phyloP scores from a whole-genome alignment of 2,888 invertebrate species.

The Epiblema foenella region DNA sequence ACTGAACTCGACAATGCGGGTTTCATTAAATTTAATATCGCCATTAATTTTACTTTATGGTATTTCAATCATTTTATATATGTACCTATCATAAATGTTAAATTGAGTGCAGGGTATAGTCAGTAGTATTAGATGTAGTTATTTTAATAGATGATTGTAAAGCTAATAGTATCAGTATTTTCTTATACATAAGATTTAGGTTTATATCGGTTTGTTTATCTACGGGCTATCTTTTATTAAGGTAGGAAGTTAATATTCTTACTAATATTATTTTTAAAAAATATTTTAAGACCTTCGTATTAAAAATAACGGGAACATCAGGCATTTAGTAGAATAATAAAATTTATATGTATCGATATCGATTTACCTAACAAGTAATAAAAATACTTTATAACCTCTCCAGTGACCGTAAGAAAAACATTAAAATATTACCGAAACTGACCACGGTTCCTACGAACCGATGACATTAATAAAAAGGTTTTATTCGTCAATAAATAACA shows the following conservation, averaged over 20 bases:
- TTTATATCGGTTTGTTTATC: no score
- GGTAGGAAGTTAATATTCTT: no score
- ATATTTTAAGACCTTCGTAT: background rate
- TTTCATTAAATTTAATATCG: conserved; percentile 62
- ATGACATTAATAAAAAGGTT: conserved; percentile 78
- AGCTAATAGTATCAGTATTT: no score
- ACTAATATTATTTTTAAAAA: no score
- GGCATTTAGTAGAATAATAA: conserved; percentile 5
- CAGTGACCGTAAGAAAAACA: conserved; percentile 23
- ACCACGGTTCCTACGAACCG: conserved; percentile 63
- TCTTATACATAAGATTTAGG: no score
- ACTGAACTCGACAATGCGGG: conserved; percentile 62
- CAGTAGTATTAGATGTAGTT: background rate
- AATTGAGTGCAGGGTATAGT: conserved; percentile 57
- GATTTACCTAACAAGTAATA: conserved; percentile 32
- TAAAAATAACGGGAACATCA: background rate
- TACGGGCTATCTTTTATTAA: no score
- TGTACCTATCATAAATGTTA: conserved; percentile 66
- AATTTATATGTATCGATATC: conserved; percentile 26
- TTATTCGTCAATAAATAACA: conserved; percentile 82
- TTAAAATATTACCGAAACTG: conserved; percentile 51
- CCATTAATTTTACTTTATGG: conserved; percentile 70
- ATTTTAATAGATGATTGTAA: no score
- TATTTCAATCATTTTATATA: conserved; percentile 69
- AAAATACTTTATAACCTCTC: conserved; percentile 21